Evolutionary conservation across 2,113 vertebrate species (phyloP).

Genomic region (Euleptes europaea): DNA sequence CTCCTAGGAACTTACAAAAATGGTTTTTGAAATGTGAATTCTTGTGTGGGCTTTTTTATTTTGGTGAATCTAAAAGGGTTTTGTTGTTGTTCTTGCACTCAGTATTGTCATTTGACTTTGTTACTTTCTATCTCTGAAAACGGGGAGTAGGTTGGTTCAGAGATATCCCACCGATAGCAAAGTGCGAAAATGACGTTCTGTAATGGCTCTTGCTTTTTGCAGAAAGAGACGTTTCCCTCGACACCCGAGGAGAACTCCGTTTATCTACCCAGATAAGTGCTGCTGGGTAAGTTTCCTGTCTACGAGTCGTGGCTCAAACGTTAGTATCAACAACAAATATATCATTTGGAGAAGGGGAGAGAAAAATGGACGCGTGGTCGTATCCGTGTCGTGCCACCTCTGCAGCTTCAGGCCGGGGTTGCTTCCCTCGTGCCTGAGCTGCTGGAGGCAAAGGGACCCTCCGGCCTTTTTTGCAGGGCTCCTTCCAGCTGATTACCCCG

Average conservation of each 20-base stretch:
- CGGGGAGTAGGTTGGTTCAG: too few species aligned
- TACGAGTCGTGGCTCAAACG: neutral
- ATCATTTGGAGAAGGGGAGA: neutral
- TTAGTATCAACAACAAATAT: neutral
- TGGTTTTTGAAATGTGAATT: too few species aligned
- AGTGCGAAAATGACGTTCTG: neutral
- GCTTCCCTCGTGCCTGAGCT: constrained; percentile 36
- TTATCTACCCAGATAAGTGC: constrained; percentile 42
- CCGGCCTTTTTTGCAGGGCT: constrained; percentile 34
- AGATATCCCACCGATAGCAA: too few species aligned
- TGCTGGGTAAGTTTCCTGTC: constrained; percentile 56
- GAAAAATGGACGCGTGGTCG: neutral
- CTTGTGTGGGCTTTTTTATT: too few species aligned
- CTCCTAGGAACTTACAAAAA: neutral
- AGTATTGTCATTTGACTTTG: too few species aligned
- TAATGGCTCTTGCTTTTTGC: constrained; percentile 46
- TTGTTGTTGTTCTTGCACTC: too few species aligned
- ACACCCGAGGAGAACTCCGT: constrained; percentile 24
- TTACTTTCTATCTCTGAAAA: too few species aligned
- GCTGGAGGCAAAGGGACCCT: constrained; percentile 28
- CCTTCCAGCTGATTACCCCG: constrained; percentile 14
- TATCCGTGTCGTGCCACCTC: neutral
- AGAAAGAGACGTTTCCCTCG: constrained; percentile 61
- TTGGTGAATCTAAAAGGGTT: too few species aligned
- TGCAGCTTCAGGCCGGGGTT: constrained; percentile 25